A percentile compares a stretch with the other conserved stretches of the same genome.
phyloP scores from a whole-genome alignment of 1,140 invertebrate species.

The Lordiphosa collinella region DNA sequence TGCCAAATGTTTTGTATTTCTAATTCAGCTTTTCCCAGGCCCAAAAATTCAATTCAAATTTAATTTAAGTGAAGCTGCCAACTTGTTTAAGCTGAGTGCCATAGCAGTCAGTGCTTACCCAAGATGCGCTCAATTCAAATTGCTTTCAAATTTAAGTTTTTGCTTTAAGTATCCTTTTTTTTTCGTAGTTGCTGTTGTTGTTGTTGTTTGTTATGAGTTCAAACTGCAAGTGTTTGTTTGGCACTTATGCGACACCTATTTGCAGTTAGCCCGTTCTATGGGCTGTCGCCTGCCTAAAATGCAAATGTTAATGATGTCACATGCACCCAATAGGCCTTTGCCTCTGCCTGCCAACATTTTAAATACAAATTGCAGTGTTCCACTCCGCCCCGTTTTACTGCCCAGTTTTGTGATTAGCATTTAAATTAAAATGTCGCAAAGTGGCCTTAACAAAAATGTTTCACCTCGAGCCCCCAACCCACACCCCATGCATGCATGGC shows the following conservation, averaged over 20 bases:
- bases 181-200: too few relatives aligned
- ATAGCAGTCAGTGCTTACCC: too few relatives aligned
- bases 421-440: slow-evolving; percentile 77
- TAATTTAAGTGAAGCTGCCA: too few relatives aligned
- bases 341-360: slow-evolving; percentile 61
- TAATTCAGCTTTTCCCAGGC: too few relatives aligned
- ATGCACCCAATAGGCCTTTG: slow-evolving; percentile 8
- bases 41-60: too few relatives aligned
- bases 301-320: slow-evolving; percentile 64
- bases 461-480: slow-evolving; percentile 5
- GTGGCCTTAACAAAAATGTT: slow-evolving; percentile 73
- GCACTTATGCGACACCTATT: slow-evolving; percentile 3
- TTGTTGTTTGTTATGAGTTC: too few relatives aligned
- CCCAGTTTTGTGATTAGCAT: slow-evolving; percentile 53
- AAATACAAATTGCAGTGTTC: slow-evolving; percentile 70
- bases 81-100: too few relatives aligned
- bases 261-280: slow-evolving; percentile 4
- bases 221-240: not conserved
- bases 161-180: too few relatives aligned
- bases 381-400: not conserved
- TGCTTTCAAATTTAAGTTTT: too few relatives aligned
- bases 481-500: not conserved
- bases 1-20: too few relatives aligned
- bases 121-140: too few relatives aligned
- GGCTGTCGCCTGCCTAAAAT: slow-evolving; percentile 33